Conservation (phyloP, 2,888 invertebrate species). For the Eristalis tenax region DNA sequence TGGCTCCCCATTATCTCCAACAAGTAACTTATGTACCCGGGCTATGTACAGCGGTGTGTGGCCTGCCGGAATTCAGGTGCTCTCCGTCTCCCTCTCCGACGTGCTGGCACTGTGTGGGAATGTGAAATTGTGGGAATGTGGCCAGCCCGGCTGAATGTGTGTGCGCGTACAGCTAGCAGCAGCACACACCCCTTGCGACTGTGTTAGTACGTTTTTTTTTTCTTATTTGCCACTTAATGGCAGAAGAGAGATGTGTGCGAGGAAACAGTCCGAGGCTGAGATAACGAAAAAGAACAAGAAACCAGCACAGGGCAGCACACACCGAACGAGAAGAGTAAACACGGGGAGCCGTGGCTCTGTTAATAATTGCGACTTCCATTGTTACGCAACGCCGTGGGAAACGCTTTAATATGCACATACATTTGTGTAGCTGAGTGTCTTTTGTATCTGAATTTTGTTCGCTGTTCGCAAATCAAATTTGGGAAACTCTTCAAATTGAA, state of each 20-base stretch:
- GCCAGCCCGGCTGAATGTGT: constrained; percentile 1
- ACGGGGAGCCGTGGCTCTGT: constrained; percentile 75
- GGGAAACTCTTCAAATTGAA: constrained; percentile 25
- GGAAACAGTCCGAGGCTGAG: constrained; percentile 45
- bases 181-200: constrained; percentile 35
- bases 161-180: not conserved
- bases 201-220: constrained; percentile 63
- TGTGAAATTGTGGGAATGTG: constrained; percentile 19
- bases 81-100: constrained; percentile 9
- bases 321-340: constrained; percentile 69
- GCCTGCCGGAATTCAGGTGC: constrained; percentile 54
- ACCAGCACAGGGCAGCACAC: constrained; percentile 34
- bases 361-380: constrained; percentile 75
- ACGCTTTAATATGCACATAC: constrained; percentile 69
- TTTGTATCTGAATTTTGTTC: not conserved
- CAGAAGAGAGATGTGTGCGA: constrained; percentile 42
- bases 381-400: constrained; percentile 76
- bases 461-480: constrained; percentile 50
- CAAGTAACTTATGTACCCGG: constrained; percentile 24
- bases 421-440: constrained; percentile 12
- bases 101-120: constrained; percentile 13
- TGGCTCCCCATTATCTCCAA: constrained; percentile 57
- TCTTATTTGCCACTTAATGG: constrained; percentile 66
- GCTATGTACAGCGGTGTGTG: constrained; percentile 57
- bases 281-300: constrained; percentile 58